These are phyloP conservation scores for Acanthopleura granulata DNA, from an alignment of 2,888 invertebrate genomes.

Conservation along the genomic window DNA sequence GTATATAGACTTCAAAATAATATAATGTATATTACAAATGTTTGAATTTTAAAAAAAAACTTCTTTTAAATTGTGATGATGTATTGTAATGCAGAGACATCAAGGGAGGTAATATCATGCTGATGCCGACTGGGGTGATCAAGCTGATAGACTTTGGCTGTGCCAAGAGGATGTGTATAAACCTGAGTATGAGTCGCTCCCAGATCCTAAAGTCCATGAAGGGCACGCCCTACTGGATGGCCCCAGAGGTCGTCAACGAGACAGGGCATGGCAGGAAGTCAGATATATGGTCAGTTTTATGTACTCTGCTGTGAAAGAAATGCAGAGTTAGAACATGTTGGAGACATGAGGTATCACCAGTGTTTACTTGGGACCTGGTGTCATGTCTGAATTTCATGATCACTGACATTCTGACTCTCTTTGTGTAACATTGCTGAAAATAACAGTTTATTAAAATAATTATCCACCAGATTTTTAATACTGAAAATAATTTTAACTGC, in stretches of 20 bases:
- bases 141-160: conserved; percentile 71
- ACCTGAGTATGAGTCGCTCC: conserved; percentile 58
- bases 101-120: conserved; percentile 70
- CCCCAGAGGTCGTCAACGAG: conserved; percentile 69
- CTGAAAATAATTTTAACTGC: too few relatives aligned
- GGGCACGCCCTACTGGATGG: conserved; percentile 71
- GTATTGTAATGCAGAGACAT: conserved; percentile 62
- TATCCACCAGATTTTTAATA: too few relatives aligned
- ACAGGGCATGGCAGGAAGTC: conserved; percentile 69
- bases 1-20: too few relatives aligned
- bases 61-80: too few relatives aligned
- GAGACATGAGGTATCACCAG: too few relatives aligned
- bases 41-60: too few relatives aligned
- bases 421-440: too few relatives aligned
- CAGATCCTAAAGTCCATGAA: conserved; percentile 68
- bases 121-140: conserved; percentile 68
- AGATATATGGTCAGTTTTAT: conserved; percentile 65
- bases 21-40: too few relatives aligned
- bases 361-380: too few relatives aligned
- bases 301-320: neutral
- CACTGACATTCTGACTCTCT: too few relatives aligned
- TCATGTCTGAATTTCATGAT: too few relatives aligned
- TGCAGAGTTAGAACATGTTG: neutral
- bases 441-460: too few relatives aligned
- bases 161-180: conserved; percentile 68